Evolutionary conservation across 2,113 vertebrate species (phyloP), one percentile per base, ranked within the genome.

Genomic region (Miniopterus natalensis): DNA sequence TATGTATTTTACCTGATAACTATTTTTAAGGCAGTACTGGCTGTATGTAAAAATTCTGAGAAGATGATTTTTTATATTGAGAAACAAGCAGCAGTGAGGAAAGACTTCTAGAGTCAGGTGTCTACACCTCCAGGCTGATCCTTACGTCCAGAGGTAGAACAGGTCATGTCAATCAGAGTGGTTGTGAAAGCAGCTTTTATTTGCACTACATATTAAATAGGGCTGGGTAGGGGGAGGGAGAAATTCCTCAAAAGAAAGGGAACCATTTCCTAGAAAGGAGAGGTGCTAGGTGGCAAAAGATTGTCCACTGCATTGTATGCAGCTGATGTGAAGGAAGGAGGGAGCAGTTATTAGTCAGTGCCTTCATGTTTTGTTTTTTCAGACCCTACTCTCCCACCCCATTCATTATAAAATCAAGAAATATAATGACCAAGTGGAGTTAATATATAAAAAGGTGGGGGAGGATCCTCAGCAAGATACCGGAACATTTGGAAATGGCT

Each of bases 341-440:
- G 36, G 47, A 17, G 20, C 1, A 0, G 45, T 53, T 84, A 88
- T 47, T 84, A 92, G 68, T 55, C 74, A 61, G 42, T 12, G 36
- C 11, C 59, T 90, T 90, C 42, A 31, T 25, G 31, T 40, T 59
- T 79, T 95, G 78, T 45, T 59, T 85, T 55, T 23, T 47, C 36
- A 65, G 61, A 29, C 49, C 27, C 68, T 84, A 31, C 14, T 78
- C 75, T 81, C 4, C 42, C 8, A 74, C 18, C 5, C 18, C 8
- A 94, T 10, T 42, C 8, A 94, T 10, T 42, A 94, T 47, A 84
- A 83, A 84, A 71, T 61, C 42, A 71, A 84, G 61, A 95, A 88
- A 42, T 49, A 75, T 27, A 5, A 86, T 81, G 14, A 89, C 7
- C 21, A 91, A 66, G 92, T 49, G 25, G 53, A 77, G 74, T 68